These are phyloP conservation scores for Lasiommata megera DNA, from an alignment of 2,888 invertebrate genomes.

Conservation along the genomic window DNA sequence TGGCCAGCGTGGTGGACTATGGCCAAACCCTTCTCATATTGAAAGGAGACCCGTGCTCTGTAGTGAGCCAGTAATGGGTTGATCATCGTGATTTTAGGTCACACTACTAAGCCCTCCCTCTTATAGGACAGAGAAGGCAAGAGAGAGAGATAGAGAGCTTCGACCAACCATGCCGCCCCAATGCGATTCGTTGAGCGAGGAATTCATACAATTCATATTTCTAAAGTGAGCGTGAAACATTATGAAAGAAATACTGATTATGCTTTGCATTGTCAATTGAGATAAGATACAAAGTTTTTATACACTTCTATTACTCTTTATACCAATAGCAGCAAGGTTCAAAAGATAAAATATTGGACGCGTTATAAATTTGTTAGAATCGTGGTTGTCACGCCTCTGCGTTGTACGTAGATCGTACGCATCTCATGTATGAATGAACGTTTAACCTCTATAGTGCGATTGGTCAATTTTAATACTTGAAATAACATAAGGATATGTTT, in stretches of 20 bases:
- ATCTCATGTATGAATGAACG: constrained; percentile 59
- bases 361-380: constrained; percentile 2
- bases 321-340: background rate
- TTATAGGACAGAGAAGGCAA: no score
- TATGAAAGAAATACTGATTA: constrained; percentile 7
- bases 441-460: constrained; percentile 36
- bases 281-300: background rate
- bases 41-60: no score
- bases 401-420: constrained; percentile 42
- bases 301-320: background rate
- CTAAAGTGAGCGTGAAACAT: constrained; percentile 5
- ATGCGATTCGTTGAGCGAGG: background rate
- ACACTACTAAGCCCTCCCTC: no score
- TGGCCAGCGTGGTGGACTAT: no score
- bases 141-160: background rate
- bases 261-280: constrained; percentile 13
- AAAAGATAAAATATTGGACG: constrained; percentile 1
- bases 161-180: background rate
- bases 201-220: background rate
- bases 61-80: no score
- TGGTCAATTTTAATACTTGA: constrained; percentile 45
- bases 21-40: no score
- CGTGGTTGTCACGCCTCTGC: constrained; percentile 45
- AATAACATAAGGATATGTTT: background rate
- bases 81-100: no score